Percentiles rank a stretch among this genome's conserved stretches.
Conservation (phyloP, 2,113 vertebrate species). For the Podarcis raffonei region DNA sequence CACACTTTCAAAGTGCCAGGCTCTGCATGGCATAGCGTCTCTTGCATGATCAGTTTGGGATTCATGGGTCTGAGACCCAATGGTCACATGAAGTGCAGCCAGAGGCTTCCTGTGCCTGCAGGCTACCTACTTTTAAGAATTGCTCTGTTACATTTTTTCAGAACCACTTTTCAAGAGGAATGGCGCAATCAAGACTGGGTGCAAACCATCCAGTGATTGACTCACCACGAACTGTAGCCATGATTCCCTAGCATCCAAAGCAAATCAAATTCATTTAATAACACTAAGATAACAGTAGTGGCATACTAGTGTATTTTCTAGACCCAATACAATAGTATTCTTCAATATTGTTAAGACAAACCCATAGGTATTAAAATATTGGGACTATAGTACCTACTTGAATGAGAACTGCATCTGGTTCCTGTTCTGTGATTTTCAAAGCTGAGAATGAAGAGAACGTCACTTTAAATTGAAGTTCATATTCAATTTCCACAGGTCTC, state of each 20-base stretch:
- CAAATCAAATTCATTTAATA: background rate
- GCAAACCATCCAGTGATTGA: background rate
- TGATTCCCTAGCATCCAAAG: background rate
- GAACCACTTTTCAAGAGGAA: background rate
- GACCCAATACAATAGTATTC: background rate
- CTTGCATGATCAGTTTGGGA: too few relatives aligned
- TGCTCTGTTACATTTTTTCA: background rate
- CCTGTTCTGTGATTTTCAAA: slow-evolving; percentile 73
- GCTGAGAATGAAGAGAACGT: slow-evolving; percentile 78
- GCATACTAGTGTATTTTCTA: background rate
- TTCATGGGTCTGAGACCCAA: too few relatives aligned
- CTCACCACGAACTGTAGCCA: background rate
- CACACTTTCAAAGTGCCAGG: too few relatives aligned
- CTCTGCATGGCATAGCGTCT: too few relatives aligned
- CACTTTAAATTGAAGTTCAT: slow-evolving; percentile 76
- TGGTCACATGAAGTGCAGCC: too few relatives aligned
- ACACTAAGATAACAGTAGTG: too few relatives aligned
- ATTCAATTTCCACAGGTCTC: slow-evolving; percentile 83
- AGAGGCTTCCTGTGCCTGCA: too few relatives aligned
- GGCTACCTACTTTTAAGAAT: background rate
- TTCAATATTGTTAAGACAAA: fast-evolving
- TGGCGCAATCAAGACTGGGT: background rate
- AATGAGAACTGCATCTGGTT: slow-evolving; percentile 83
- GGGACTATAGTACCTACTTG: slow-evolving; percentile 75
- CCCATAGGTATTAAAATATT: background rate